These are phyloP conservation scores for Brachionus paranguensis DNA, from an alignment of 1,140 invertebrate species.

Conservation along the genomic window DNA sequence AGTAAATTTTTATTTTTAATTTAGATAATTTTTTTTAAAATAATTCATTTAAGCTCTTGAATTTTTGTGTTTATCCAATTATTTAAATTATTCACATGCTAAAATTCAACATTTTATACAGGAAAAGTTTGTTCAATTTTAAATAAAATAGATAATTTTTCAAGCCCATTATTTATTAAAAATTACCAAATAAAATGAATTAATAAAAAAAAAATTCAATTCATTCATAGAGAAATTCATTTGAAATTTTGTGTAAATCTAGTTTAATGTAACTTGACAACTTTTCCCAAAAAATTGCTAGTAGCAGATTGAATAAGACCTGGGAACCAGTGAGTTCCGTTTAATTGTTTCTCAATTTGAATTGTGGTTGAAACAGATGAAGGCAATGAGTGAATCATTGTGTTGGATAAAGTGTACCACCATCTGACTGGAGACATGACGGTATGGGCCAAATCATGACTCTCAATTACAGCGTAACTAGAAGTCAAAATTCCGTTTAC, in stretches of 20 bases:
- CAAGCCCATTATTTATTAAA: neutral
- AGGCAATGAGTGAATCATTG: neutral
- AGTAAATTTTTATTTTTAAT: neutral
- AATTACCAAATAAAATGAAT: constrained; percentile 10
- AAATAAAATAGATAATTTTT: neutral
- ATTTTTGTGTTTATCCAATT: neutral
- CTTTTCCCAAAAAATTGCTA: constrained; percentile 14
- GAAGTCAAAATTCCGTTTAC: constrained; percentile 84
- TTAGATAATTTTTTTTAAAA: neutral
- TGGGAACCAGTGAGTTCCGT: constrained; percentile 40
- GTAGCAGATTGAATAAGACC: neutral
- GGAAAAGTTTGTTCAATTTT: neutral
- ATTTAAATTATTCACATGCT: neutral
- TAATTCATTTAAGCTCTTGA: neutral
- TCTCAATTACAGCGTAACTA: constrained; percentile 85
- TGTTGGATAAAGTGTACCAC: constrained; percentile 32
- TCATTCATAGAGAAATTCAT: neutral
- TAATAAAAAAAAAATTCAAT: neutral
- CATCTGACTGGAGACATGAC: constrained; percentile 32
- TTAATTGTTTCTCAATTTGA: constrained; percentile 18
- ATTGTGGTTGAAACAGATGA: neutral
- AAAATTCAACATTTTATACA: neutral
- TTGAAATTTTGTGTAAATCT: neutral
- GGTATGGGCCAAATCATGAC: constrained; percentile 72
- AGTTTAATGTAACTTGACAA: constrained; percentile 13